These are phyloP conservation scores for Champsocephalus gunnari DNA, from an alignment of 2,797 vertebrate species.

Conservation along the genomic window DNA sequence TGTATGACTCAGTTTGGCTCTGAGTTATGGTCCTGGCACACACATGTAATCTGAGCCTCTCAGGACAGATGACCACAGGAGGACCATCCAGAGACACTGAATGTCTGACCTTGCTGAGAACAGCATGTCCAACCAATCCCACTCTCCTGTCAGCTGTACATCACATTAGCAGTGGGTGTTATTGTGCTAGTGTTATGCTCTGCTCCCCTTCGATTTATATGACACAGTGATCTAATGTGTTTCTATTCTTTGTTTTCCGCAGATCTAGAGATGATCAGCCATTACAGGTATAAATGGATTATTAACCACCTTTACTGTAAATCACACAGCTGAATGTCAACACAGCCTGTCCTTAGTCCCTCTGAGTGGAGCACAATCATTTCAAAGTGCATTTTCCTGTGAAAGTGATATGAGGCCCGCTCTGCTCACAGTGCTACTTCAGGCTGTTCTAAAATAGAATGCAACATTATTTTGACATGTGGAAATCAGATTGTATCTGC, in stretches of 20 bases:
- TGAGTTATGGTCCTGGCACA: not conserved
- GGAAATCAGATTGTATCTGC: constrained; percentile 23
- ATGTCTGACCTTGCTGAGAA: constrained; percentile 27
- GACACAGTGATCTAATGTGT: not conserved
- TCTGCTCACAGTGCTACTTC: constrained; percentile 5
- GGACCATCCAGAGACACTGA: not conserved
- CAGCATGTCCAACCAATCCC: constrained; percentile 10
- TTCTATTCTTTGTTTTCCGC: constrained; percentile 1
- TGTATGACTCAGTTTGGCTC: not conserved
- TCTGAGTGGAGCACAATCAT: constrained; percentile 38
- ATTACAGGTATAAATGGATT: constrained; percentile 23
- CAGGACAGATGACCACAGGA: constrained; percentile 4
- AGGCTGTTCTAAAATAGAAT: constrained; percentile 40
- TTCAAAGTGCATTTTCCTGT: constrained; percentile 44
- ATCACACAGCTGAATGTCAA: not conserved
- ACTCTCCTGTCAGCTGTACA: constrained; percentile 8
- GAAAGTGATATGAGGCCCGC: constrained; percentile 49
- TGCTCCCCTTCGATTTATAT: not conserved
- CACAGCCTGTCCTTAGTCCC: not conserved
- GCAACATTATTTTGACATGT: constrained; percentile 9
- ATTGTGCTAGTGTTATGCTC: not conserved
- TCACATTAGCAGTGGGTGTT: not conserved
- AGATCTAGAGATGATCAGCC: constrained; percentile 7
- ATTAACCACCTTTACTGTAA: constrained; percentile 33
- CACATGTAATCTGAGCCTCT: constrained; percentile 5